Percentiles rank a stretch among this genome's conserved stretches.
Conservation (phyloP, 2,113 vertebrate species). For the Hyaena hyaena region DNA sequence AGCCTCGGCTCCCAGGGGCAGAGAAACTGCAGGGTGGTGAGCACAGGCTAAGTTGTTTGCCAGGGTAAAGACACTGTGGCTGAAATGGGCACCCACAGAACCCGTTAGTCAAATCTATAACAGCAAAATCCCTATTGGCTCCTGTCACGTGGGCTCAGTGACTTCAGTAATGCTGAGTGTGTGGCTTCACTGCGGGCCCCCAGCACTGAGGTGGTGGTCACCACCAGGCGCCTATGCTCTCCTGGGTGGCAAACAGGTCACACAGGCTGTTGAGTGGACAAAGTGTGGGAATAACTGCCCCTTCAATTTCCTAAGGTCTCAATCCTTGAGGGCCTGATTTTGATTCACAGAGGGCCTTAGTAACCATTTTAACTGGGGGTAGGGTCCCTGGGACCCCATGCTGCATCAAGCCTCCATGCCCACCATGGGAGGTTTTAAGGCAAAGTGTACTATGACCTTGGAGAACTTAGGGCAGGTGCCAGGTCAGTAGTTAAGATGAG, state of each 20-base stretch:
- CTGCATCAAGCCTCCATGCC: background rate
- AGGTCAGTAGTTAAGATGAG: fast-evolving
- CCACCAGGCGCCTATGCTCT: background rate
- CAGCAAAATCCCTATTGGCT: background rate
- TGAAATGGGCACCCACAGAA: background rate
- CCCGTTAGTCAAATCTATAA: background rate
- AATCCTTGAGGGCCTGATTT: background rate
- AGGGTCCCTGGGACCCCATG: background rate
- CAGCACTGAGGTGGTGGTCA: background rate
- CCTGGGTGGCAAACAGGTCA: background rate
- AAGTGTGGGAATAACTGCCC: no score
- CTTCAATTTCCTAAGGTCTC: background rate
- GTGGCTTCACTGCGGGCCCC: background rate
- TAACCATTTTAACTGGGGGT: background rate
- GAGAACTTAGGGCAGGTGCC: fast-evolving
- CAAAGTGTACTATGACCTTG: background rate
- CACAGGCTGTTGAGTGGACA: background rate
- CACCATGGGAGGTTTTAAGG: background rate
- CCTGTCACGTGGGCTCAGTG: background rate
- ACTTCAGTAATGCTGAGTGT: background rate
- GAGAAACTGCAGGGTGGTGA: background rate
- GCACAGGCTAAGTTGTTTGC: background rate
- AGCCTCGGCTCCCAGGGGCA: background rate
- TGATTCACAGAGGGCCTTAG: background rate
- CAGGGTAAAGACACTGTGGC: background rate